phyloP scores from a whole-genome alignment of 2,113 vertebrate genomes.

The Colinus virginianus region DNA sequence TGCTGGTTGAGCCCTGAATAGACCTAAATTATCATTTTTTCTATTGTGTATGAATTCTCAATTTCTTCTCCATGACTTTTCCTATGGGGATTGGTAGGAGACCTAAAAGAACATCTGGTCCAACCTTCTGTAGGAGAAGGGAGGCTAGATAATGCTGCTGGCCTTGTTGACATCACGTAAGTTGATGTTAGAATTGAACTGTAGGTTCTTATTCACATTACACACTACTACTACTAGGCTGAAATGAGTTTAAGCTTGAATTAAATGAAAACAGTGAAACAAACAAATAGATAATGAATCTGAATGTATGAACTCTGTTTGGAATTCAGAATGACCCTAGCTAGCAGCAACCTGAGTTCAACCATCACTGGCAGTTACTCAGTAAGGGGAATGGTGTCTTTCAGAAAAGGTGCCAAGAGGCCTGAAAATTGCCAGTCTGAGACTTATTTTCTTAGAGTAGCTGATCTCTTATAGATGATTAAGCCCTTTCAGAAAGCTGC shows the following conservation, averaged over 20 bases:
- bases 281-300: background rate
- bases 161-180: background rate
- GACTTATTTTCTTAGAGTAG: constrained; percentile 6
- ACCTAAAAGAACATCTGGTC: background rate
- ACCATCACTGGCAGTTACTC: constrained; percentile 21
- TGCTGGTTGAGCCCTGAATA: background rate
- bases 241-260: background rate
- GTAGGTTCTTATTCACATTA: background rate
- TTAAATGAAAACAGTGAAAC: background rate
- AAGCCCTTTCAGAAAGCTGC: constrained; percentile 54
- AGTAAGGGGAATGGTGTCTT: background rate
- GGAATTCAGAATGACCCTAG: background rate
- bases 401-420: constrained; percentile 59
- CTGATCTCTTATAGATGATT: constrained; percentile 62
- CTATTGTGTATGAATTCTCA: background rate
- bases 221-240: background rate
- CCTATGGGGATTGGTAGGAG: background rate
- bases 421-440: constrained; percentile 63
- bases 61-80: background rate
- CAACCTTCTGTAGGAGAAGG: background rate
- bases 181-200: background rate
- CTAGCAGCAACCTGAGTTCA: background rate
- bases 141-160: background rate
- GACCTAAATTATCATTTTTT: background rate
- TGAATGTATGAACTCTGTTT: background rate